Evolutionary conservation across 1,140 invertebrate genomes (phyloP).

Genomic region (Bombus impatiens): DNA sequence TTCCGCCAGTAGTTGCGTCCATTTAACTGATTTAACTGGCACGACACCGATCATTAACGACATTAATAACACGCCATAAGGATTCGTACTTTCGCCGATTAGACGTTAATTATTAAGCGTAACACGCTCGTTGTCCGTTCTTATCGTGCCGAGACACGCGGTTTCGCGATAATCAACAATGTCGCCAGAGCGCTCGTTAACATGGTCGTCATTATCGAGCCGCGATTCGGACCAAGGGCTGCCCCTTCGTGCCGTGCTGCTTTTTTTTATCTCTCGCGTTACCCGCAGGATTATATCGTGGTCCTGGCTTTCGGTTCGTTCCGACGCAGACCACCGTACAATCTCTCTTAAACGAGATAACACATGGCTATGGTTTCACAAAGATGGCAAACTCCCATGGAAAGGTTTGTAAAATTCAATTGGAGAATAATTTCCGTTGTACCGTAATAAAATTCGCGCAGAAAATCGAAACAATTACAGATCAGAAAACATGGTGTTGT

Average conservation of each 20-base stretch:
- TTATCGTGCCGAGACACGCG: conserved; percentile 78
- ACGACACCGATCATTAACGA: background rate
- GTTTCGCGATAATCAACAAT: conserved; percentile 78
- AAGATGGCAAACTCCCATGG: background rate
- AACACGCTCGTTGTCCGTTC: conserved; percentile 62
- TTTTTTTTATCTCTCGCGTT: background rate
- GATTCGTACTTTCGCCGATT: conserved; percentile 44
- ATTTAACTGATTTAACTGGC: conserved; percentile 13
- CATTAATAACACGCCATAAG: conserved; percentile 29
- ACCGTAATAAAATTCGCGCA: too few relatives aligned
- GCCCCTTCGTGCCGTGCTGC: background rate
- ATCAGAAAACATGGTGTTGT: too few relatives aligned
- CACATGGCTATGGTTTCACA: background rate
- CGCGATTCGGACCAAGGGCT: conserved; percentile 8
- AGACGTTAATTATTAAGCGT: conserved; percentile 56
- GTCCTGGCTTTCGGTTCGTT: background rate
- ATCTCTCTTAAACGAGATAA: background rate
- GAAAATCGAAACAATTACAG: too few relatives aligned
- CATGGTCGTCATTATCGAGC: conserved; percentile 48
- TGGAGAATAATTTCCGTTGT: background rate
- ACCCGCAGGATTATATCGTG: conserved; percentile 34
- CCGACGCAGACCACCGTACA: too few relatives aligned
- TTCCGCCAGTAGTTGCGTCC: conserved; percentile 4
- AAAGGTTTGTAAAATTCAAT: background rate
- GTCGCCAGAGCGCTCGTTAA: conserved; percentile 63